Conservation (phyloP, 2,888 invertebrate genomes). For the Disparrhopalites patrizii region DNA sequence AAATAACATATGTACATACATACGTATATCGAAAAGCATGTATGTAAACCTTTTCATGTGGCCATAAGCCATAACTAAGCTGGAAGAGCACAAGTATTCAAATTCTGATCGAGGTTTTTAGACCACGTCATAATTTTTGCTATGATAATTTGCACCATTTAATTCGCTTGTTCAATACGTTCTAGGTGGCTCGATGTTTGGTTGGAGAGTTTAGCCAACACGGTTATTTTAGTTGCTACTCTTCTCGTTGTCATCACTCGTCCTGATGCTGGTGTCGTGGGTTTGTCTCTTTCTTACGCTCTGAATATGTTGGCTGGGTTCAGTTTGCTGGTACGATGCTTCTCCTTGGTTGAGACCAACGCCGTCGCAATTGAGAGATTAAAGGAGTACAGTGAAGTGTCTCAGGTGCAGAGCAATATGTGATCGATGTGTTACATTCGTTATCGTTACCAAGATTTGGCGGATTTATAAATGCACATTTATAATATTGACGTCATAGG, state of each 20-base stretch:
- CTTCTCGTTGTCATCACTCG: slow-evolving; percentile 4
- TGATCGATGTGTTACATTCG: neutral
- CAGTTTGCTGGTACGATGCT: slow-evolving; percentile 52
- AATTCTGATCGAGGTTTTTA: too few species aligned
- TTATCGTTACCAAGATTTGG: neutral
- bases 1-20: too few species aligned
- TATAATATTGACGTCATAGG: slow-evolving; percentile 33
- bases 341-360: slow-evolving; percentile 37
- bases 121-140: too few species aligned
- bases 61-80: too few species aligned
- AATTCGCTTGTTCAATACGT: too few species aligned
- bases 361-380: too few species aligned
- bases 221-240: neutral
- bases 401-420: neutral
- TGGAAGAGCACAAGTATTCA: too few species aligned
- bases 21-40: too few species aligned
- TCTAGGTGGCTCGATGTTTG: slow-evolving; percentile 54
- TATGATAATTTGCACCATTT: too few species aligned
- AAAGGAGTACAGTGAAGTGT: too few species aligned
- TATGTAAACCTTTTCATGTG: too few species aligned
- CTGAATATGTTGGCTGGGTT: neutral
- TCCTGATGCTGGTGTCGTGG: neutral
- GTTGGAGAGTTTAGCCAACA: slow-evolving; percentile 53
- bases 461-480: neutral
- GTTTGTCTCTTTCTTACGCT: neutral